Base-by-base conservation (phyloP, 2,888 invertebrate genomes). In the Melanargia galathea region DNA sequence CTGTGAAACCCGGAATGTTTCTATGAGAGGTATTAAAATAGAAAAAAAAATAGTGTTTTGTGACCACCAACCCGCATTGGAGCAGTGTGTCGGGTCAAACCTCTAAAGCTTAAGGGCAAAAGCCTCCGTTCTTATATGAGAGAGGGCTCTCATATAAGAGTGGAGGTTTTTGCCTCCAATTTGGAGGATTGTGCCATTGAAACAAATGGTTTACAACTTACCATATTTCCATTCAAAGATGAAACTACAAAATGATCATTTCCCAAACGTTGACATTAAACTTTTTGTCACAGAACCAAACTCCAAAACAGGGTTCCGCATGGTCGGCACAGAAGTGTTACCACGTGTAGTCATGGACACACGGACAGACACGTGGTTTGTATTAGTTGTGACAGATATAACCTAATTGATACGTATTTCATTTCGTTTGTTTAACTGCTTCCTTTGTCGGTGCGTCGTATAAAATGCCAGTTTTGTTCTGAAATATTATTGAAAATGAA, bases 381-480 rank as follows among this genome's bases (percentile, higher is more conserved):
- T 74, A 75, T 76, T 77, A 75, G 72, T 74, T 77, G 73, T 72
- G 73, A 75, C 75, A 73, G 64, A 69, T 64, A 65, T 65, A 58
- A 63, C 60, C 67, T 70, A 70, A 70, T 70, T 70, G 69, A 66
- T 63, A 67, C 64, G 56, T 63, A 62, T 68, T 62, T 68, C 61
- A 62, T 67, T 62, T 68, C 66, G 66, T 64, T 60, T 63, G 58
- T 66, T 68, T 57, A 62, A 63, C 58, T 67, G 35, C 55, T 67
- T 65, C 65, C 67, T 67, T 65, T 67, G 67, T 64, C 58, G 60
- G 54, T 45, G 46, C 52, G 60, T 58, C 61, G 30, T 26, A 55
- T n/a, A 38, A 30, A 16, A 35, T 38, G 10, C 13, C 33, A 26
- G 51, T 51, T 51, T 26, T 1, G 30, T 10, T 10, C 43, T 43